Conservation (phyloP, 2,113 vertebrate species). For the Brachypteracias leptosomus region DNA sequence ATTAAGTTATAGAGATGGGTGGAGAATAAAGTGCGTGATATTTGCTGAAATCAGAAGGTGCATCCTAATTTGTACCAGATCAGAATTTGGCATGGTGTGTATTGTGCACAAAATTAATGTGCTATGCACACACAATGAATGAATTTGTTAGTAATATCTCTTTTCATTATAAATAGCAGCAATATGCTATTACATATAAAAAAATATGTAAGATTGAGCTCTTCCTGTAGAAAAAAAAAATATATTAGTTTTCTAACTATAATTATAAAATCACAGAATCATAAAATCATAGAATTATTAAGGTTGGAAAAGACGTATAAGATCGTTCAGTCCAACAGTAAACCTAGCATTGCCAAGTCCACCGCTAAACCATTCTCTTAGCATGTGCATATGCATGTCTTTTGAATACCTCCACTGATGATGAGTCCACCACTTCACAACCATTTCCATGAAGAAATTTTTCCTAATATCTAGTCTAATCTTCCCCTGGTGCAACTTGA, state of each 20-base stretch:
- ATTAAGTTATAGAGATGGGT: background rate
- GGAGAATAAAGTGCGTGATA: background rate
- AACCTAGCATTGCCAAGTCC: too few species aligned
- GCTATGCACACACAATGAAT: background rate
- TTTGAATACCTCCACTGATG: too few species aligned
- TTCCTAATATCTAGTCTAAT: too few species aligned
- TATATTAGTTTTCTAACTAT: background rate
- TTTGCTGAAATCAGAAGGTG: background rate
- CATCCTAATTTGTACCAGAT: background rate
- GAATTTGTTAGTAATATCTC: background rate
- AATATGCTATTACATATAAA: background rate
- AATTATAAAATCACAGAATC: background rate
- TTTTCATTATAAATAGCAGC: background rate
- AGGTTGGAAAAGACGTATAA: too few species aligned
- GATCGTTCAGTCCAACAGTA: too few species aligned
- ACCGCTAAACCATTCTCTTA: too few species aligned
- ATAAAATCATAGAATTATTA: too few species aligned
- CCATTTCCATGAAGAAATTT: too few species aligned
- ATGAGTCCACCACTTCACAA: too few species aligned
- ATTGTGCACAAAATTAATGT: background rate
- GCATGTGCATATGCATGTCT: too few species aligned
- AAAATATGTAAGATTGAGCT: too few species aligned
- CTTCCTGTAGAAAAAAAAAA: background rate
- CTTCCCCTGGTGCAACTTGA: too few species aligned
- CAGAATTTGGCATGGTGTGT: background rate